Conservation (phyloP, 2,888 invertebrate genomes). For the Acronicta alni region DNA sequence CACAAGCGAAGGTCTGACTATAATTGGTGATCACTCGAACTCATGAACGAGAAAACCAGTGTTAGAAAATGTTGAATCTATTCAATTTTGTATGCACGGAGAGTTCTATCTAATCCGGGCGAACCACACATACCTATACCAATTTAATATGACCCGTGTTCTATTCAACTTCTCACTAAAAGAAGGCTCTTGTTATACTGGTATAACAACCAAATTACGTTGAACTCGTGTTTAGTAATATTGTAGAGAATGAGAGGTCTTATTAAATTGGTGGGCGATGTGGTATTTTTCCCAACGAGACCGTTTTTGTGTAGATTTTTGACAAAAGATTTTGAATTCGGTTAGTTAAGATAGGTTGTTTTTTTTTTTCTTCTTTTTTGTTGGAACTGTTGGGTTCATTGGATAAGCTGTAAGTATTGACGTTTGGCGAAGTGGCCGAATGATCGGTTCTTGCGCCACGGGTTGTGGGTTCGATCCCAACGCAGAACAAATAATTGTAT, state of each 20-base stretch:
- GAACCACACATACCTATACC: neutral
- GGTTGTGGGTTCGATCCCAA: no score
- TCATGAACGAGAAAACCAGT: slow-evolving; percentile 15
- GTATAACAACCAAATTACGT: neutral
- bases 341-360: slow-evolving; percentile 56
- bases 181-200: slow-evolving; percentile 10
- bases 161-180: slow-evolving; percentile 1
- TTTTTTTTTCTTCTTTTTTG: slow-evolving; percentile 51
- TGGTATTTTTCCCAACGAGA: slow-evolving; percentile 27
- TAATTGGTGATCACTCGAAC: neutral
- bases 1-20: neutral
- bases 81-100: slow-evolving; percentile 8
- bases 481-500: no score
- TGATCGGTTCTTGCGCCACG: no score
- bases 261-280: slow-evolving; percentile 6
- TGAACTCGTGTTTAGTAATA: slow-evolving; percentile 5
- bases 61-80: slow-evolving; percentile 12
- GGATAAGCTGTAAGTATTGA: slow-evolving; percentile 19
- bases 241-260: slow-evolving; percentile 28
- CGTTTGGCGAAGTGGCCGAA: no score
- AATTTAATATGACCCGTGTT: slow-evolving; percentile 5
- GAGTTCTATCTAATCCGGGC: slow-evolving; percentile 18
- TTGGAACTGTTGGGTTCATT: slow-evolving; percentile 17
- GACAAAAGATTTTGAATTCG: slow-evolving; percentile 58
- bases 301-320: slow-evolving; percentile 46